These are phyloP conservation scores for Sylvia atricapilla DNA, from an alignment of 2,113 vertebrate genomes.

Conservation along the genomic window DNA sequence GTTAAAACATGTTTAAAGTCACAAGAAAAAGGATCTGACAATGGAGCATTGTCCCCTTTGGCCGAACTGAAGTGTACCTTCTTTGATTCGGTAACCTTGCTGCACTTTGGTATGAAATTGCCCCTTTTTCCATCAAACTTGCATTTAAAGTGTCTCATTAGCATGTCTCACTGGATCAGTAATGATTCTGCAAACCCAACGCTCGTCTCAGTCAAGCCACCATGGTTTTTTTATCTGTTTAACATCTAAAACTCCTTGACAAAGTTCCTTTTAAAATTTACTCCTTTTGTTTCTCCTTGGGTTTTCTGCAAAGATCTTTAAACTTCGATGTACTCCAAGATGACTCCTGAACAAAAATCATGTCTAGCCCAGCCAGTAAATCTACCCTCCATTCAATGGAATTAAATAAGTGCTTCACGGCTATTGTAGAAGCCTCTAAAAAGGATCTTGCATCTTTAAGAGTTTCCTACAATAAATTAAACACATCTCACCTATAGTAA, in stretches of 20 bases:
- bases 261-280: constrained; percentile 76
- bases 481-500: constrained; percentile 53
- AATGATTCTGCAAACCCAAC: constrained; percentile 26
- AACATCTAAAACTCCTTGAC: constrained; percentile 75
- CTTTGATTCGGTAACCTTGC: constrained; percentile 73
- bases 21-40: constrained; percentile 62
- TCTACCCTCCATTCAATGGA: constrained; percentile 74
- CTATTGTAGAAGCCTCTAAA: constrained; percentile 72
- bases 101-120: constrained; percentile 67
- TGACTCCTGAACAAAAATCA: constrained; percentile 78
- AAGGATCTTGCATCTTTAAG: constrained; percentile 69
- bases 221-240: constrained; percentile 61
- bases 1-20: constrained; percentile 68
- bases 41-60: constrained; percentile 65
- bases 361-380: constrained; percentile 80
- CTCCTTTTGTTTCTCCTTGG: constrained; percentile 71
- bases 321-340: constrained; percentile 73
- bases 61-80: constrained; percentile 63
- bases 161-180: constrained; percentile 61
- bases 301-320: constrained; percentile 76
- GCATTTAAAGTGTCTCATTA: constrained; percentile 75
- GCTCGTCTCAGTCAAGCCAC: constrained; percentile 36
- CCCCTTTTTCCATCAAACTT: constrained; percentile 69
- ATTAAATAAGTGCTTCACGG: constrained; percentile 78
- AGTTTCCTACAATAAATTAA: constrained; percentile 80